phyloP scores from a whole-genome alignment of 35 echinoderm and acorn worm genomes.

The Amphiura filiformis region DNA sequence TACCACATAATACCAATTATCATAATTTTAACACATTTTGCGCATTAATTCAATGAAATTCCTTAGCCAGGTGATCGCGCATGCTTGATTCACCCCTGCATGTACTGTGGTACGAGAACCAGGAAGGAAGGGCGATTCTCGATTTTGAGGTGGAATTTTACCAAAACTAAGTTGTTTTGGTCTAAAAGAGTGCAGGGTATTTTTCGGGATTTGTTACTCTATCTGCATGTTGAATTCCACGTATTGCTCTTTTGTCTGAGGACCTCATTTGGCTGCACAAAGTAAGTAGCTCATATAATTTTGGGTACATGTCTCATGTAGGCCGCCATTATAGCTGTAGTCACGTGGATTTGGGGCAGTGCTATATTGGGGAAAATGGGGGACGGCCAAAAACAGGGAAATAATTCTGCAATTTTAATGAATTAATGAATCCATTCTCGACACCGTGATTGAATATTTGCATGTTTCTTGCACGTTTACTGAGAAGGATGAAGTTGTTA shows the following conservation, averaged over 20 bases:
- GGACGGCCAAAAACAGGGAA: slow-evolving; percentile 35
- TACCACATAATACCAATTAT: not conserved
- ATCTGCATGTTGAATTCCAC: not conserved
- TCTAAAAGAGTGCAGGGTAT: slow-evolving; percentile 1
- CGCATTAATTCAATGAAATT: not conserved
- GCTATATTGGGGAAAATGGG: slow-evolving; percentile 24
- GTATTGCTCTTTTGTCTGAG: not conserved
- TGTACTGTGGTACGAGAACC: slow-evolving; percentile 6
- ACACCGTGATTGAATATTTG: slow-evolving; percentile 47
- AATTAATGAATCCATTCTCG: slow-evolving; percentile 40
- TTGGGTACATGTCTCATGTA: slow-evolving; percentile 20
- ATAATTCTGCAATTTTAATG: slow-evolving; percentile 49
- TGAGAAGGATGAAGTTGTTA: not conserved
- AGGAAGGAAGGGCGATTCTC: not conserved
- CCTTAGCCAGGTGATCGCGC: not conserved
- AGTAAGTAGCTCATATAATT: slow-evolving; percentile 11
- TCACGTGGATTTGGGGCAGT: slow-evolving; percentile 35
- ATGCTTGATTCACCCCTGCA: not conserved
- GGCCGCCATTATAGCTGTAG: slow-evolving; percentile 18
- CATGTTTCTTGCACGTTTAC: not conserved
- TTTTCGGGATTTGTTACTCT: not conserved
- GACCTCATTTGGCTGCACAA: not conserved
- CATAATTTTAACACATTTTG: not conserved
- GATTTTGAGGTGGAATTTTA: slow-evolving; percentile 4
- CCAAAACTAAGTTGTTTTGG: not conserved